Percentiles rank a stretch among this genome's conserved stretches.
These are phyloP conservation scores for Urocitellus parryii DNA, from an alignment of 2,113 vertebrate genomes.

Conservation along the genomic window DNA sequence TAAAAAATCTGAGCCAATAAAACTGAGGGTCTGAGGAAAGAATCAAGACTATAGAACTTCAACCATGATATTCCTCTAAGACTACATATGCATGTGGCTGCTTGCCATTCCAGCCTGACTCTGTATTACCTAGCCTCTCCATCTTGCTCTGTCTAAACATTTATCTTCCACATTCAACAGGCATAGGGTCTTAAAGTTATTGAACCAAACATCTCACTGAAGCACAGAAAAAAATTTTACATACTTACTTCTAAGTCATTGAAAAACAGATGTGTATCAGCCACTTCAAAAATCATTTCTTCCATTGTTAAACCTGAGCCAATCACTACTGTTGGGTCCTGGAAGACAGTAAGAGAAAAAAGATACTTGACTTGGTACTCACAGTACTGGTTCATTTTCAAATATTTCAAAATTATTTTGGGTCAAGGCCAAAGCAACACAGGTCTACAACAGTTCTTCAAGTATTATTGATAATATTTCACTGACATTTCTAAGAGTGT, in stretches of 20 bases:
- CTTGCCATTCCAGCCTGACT: background rate
- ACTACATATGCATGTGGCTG: background rate
- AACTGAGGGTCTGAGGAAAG: background rate
- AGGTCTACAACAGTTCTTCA: background rate
- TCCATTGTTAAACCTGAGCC: constrained; percentile 98
- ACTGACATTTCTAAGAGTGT: constrained; percentile 11
- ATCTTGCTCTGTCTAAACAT: background rate
- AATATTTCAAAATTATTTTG: constrained; percentile 51
- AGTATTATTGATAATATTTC: background rate
- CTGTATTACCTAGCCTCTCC: background rate
- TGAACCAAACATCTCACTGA: constrained; percentile 45
- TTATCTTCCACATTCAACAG: constrained; percentile 1
- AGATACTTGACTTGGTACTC: background rate
- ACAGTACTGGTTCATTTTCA: constrained; percentile 20
- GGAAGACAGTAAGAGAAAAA: constrained; percentile 59
- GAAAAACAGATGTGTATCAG: constrained; percentile 99
- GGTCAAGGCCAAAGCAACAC: background rate
- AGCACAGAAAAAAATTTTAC: constrained; percentile 54
- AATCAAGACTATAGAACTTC: background rate
- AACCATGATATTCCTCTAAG: background rate
- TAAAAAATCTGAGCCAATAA: constrained; percentile 42
- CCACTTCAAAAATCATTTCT: constrained; percentile 99
- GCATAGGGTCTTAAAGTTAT: background rate
- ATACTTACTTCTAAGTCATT: constrained; percentile 96
- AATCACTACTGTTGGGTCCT: constrained; percentile 96